These are phyloP conservation scores for Amphipoea oculea DNA, from an alignment of 2,888 invertebrate species.

Conservation along the genomic window DNA sequence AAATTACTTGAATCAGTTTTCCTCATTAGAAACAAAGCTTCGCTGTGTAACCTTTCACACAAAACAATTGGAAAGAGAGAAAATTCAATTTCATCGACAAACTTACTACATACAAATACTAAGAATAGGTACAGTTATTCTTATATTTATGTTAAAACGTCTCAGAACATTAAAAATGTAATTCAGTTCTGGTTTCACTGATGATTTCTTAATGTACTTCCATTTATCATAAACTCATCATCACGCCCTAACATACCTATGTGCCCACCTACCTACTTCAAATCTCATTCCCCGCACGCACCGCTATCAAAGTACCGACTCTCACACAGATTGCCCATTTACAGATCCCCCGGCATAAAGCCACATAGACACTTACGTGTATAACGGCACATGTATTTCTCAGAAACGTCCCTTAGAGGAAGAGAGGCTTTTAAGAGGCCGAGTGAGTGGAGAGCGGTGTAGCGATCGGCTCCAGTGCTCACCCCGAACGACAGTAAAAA, in stretches of 20 bases:
- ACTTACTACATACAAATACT: not conserved
- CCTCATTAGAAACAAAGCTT: not conserved
- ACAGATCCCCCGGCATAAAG: constrained; percentile 74
- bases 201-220: not conserved
- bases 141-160: not conserved
- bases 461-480: constrained; percentile 90
- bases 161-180: not conserved
- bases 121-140: not conserved
- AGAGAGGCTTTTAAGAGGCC: constrained; percentile 88
- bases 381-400: constrained; percentile 81
- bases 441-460: constrained; percentile 89
- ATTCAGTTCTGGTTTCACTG: not conserved
- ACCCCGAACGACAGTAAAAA: constrained; percentile 90
- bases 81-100: not conserved
- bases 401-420: constrained; percentile 81
- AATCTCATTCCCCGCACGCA: constrained; percentile 64
- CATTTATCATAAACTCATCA: constrained; percentile 14
- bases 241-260: not conserved
- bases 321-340: constrained; percentile 74
- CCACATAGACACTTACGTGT: constrained; percentile 82
- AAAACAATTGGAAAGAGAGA: not conserved
- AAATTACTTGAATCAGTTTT: not conserved
- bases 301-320: constrained; percentile 67
- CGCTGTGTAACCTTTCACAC: not conserved
- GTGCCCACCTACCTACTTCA: constrained; percentile 25